Conservation (phyloP, 1,140 invertebrate genomes). For the Drosophila gunungcola region DNA sequence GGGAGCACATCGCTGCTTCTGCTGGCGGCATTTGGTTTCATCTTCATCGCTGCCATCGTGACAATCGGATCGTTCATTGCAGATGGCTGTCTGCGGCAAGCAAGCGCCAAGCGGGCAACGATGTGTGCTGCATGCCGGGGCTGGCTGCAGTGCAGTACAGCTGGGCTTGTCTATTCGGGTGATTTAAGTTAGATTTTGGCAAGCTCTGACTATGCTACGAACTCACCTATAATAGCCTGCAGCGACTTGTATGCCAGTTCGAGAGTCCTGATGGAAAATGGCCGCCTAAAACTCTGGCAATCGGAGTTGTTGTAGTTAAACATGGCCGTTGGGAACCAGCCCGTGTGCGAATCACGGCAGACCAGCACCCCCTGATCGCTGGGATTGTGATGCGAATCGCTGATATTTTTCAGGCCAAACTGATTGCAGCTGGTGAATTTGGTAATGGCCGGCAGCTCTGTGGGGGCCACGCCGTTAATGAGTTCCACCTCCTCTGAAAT, state of each 20-base stretch:
- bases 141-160: slow-evolving; percentile 37
- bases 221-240: slow-evolving; percentile 65
- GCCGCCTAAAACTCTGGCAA: slow-evolving; percentile 70
- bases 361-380: slow-evolving; percentile 79
- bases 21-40: slow-evolving; percentile 84
- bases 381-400: slow-evolving; percentile 30
- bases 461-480: slow-evolving; percentile 33
- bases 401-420: slow-evolving; percentile 62
- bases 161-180: slow-evolving; percentile 50
- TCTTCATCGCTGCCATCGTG: slow-evolving; percentile 88
- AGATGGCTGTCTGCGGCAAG: slow-evolving; percentile 87
- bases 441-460: slow-evolving; percentile 51
- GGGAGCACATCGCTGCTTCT: slow-evolving; percentile 56
- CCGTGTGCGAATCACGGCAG: slow-evolving; percentile 59
- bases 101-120: slow-evolving; percentile 90
- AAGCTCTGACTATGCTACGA: background rate
- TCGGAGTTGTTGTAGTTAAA: slow-evolving; percentile 76
- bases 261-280: slow-evolving; percentile 64
- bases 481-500: slow-evolving; percentile 76
- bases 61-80: slow-evolving; percentile 90
- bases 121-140: slow-evolving; percentile 85
- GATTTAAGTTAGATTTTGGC: slow-evolving; percentile 1
- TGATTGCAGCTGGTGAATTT: slow-evolving; percentile 75
- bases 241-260: slow-evolving; percentile 60
- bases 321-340: slow-evolving; percentile 76